phyloP scores from a whole-genome alignment of 2,113 vertebrate species.

The Brachypodius melanocephalos region DNA sequence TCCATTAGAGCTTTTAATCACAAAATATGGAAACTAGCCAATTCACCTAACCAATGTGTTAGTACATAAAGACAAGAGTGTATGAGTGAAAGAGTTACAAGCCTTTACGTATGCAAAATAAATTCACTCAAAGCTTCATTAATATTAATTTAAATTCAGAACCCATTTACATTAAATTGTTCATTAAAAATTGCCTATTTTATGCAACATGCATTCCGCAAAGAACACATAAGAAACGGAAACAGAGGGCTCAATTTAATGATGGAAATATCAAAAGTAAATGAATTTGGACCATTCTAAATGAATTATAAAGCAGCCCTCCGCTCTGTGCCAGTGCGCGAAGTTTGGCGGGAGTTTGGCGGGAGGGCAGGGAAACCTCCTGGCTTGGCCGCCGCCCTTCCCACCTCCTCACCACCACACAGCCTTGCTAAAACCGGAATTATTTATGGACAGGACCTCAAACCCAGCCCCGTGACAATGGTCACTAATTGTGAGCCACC shows the following conservation, averaged over 20 bases:
- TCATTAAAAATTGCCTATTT: conserved; percentile 85
- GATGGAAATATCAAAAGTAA: conserved; percentile 73
- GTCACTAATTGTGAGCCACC: background rate
- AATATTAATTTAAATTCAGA: conserved; percentile 89
- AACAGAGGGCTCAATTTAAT: conserved; percentile 70
- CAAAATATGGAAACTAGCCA: conserved; percentile 62
- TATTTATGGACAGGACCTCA: background rate
- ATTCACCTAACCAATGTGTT: conserved; percentile 66
- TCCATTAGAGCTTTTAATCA: conserved; percentile 57
- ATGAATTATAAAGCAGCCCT: conserved; percentile 24
- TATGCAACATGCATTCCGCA: conserved; percentile 81
- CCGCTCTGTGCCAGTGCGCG: background rate
- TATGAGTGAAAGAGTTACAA: conserved; percentile 77
- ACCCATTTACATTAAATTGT: conserved; percentile 85
- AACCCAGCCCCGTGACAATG: background rate
- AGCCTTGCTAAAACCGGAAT: background rate
- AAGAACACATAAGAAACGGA: conserved; percentile 77
- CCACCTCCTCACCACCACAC: background rate
- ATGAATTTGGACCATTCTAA: conserved; percentile 64
- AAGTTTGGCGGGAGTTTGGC: conserved; percentile 38
- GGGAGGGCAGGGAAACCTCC: background rate
- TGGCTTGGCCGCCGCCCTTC: background rate
- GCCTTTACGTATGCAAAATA: conserved; percentile 86
- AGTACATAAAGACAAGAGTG: conserved; percentile 75
- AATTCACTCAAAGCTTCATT: conserved; percentile 85